Conservation (phyloP, 2,113 vertebrate species). For the Axis porcinus region DNA sequence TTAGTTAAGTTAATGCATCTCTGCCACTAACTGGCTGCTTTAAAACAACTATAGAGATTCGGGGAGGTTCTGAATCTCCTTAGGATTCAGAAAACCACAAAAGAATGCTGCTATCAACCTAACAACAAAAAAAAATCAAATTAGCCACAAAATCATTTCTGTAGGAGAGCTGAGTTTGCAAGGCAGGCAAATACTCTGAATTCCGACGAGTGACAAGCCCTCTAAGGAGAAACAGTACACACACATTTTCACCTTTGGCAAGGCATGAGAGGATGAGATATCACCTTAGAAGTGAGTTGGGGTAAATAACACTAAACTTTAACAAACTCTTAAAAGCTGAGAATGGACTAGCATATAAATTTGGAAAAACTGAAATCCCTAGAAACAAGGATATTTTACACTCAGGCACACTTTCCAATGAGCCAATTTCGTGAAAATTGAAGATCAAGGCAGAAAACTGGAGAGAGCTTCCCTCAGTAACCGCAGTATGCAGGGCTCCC, state of each 20-base stretch:
- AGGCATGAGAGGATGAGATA: neutral
- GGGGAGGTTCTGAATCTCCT: neutral
- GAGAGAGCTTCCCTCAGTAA: neutral
- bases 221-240: neutral
- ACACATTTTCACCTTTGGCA: neutral
- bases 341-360: neutral
- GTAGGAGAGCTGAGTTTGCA: neutral
- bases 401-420: neutral
- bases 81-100: neutral
- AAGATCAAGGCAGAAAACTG: neutral
- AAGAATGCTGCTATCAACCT: neutral
- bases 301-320: neutral
- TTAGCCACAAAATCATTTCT: neutral
- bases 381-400: neutral
- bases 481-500: neutral
- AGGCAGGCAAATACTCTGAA: neutral
- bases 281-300: neutral
- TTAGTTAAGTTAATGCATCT: neutral
- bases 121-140: neutral
- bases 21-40: neutral
- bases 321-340: neutral
- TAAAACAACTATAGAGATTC: neutral
- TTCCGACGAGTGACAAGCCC: neutral
- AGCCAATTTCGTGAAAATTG: neutral
- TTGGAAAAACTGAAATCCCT: neutral